A percentile compares a stretch with the other conserved stretches of the same genome.
Evolutionary conservation across 2,113 vertebrate species (phyloP).

Genomic region (Oryzias celebensis): DNA sequence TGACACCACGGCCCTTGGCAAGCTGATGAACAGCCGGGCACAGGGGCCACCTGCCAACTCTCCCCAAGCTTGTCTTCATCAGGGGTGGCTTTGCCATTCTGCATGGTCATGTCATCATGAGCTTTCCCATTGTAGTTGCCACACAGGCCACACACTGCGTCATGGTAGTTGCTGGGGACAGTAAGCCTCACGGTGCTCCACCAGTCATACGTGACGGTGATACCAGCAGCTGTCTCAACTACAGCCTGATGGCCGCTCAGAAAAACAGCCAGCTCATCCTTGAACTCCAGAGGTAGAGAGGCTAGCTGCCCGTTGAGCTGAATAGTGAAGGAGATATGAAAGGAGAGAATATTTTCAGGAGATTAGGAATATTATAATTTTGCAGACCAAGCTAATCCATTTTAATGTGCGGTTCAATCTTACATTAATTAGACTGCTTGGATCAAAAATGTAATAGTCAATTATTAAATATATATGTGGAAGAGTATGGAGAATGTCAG

Average conservation of each 20-base stretch:
- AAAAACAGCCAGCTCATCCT: constrained; percentile 46
- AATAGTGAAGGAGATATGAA: constrained; percentile 24
- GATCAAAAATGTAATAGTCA: constrained; percentile 58
- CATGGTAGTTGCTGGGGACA: constrained; percentile 57
- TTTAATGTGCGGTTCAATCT: constrained; percentile 58
- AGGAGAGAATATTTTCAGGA: constrained; percentile 44
- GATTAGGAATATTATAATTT: constrained; percentile 62
- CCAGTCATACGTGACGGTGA: constrained; percentile 71
- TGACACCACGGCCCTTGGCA: constrained; percentile 47
- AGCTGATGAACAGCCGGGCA: constrained; percentile 55
- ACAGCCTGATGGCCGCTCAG: constrained; percentile 50
- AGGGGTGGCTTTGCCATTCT: constrained; percentile 20
- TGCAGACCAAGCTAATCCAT: constrained; percentile 52
- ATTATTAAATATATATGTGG: constrained; percentile 52
- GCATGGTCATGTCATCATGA: constrained; percentile 61
- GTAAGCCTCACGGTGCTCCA: constrained; percentile 36
- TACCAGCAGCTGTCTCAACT: constrained; percentile 63
- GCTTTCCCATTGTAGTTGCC: constrained; percentile 63
- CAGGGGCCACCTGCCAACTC: constrained; percentile 52
- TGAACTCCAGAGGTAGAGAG: constrained; percentile 58
- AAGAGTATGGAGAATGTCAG: constrained; percentile 34
- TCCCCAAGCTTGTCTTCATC: constrained; percentile 46
- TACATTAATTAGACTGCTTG: constrained; percentile 54
- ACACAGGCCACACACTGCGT: constrained; percentile 65
- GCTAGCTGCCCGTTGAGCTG: constrained; percentile 60